Evolutionary conservation across 2,888 invertebrate species (phyloP), one percentile per base, ranked within the genome.

Genomic region (Steinernema carpocapsae): DNA sequence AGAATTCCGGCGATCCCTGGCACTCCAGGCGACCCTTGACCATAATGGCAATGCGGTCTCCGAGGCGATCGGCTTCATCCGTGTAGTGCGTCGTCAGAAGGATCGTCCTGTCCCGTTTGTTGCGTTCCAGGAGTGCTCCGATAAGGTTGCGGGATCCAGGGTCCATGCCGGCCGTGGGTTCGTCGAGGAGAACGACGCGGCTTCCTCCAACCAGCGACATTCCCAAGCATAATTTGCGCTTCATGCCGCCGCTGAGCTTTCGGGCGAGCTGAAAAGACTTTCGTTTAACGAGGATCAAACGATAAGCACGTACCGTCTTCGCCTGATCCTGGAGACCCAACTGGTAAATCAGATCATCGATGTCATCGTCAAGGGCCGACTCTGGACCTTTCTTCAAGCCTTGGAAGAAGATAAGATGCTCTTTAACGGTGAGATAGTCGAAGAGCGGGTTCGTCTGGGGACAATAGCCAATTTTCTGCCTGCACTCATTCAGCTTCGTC

Each of bases 81-180:
- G 86, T 86, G 73, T 84, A 86, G 73, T 85, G 86, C 0, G 85
- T 86, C 2, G 86, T 86, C 56, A 85, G 74, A n/a, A 85, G 79
- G 29, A 85, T 82, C 0, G 86, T 76, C 74, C 81, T 45, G 46
- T 83, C 72, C 7, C 64, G 64, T 72, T 83, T 84, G 42, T 76
- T 75, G 32, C 72, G 74, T 71, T 82, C 77, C 72, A 84, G 51
- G 56, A 84, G 48, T 43, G 76, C 75, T 71, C 79, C 74, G 48
- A 84, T 72, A 1, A 17, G 22, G 22, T 42, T 59, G 32, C 81
- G 74, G 0, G 80, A 79, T 12, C 72, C 77, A 2, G 80, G 77
- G 56, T 80, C 79, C 80, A 82, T 82, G 29, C 84, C 84, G 48
- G 82, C 84, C 0, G 84, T 84, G 6, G 83, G 85, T 74, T 86